Base-by-base conservation (phyloP, 2,113 vertebrate species). In the Ptyas mucosa region DNA sequence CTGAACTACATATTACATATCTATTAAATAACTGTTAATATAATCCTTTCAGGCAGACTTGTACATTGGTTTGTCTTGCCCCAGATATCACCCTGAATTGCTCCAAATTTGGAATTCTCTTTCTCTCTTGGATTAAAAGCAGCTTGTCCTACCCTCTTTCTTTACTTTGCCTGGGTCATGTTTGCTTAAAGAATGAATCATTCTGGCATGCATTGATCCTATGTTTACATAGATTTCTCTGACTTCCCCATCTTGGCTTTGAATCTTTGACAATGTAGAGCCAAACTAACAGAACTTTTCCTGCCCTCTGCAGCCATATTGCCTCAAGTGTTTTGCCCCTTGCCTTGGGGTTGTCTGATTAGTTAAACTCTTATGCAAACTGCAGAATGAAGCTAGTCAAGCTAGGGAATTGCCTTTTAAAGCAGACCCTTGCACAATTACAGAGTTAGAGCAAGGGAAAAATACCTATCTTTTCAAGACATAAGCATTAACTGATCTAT, bases 111-210 rank as follows among this genome's bases (percentile, higher is more conserved):
- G 89, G 57, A 88, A 29, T 91, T 93, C 24, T 55, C 57, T 69
- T 87, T 69, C 89, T 90, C 39, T 24, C 34, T 29, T 88, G 58
- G 58, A 81, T 88, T 86, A 81, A 90, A 93, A 86, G 81, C 89
- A 75, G 58, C 49, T 88, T 88, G 58, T 88, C 51, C 85, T 61
- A 55, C 85, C 51, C 85, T 49, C 57, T 34, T 64, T 87, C 11
- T 14, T 93, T 85, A 75, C 53, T 52, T 8, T 61, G 55, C 75
- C n/a, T 58, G 92, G 92, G 58, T 81, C 89, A 90, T 93, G 89
- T 91, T 93, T 69, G 52, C 89, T 93, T 93, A 90, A 88, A 81
- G 85, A 75, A 53, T 93, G 92, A 93, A 53, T 93, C 92, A 88
- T 88, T 93, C 89, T 29, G 18, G 52, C 39, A 55, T 91, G 85